phyloP scores from a whole-genome alignment of 2,113 vertebrate species.

The Podarcis muralis region DNA sequence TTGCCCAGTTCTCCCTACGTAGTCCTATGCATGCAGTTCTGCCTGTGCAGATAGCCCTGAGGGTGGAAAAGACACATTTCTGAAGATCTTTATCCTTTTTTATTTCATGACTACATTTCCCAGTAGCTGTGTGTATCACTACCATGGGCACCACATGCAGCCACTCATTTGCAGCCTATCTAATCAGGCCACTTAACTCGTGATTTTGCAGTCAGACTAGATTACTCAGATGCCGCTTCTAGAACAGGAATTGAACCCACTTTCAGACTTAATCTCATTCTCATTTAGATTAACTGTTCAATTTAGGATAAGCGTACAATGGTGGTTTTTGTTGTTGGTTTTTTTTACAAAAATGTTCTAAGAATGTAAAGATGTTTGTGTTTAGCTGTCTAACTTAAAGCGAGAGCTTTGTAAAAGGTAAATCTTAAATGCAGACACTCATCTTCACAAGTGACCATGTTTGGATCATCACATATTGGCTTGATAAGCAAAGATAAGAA shows the following conservation, averaged over 20 bases:
- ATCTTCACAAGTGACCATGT: no score
- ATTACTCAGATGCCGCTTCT: background rate
- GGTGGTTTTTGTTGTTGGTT: no score
- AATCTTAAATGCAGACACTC: no score
- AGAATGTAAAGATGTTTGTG: no score
- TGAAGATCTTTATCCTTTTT: background rate
- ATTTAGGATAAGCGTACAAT: no score
- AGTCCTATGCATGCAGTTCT: background rate
- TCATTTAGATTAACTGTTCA: no score
- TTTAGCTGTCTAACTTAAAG: no score
- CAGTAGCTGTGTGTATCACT: background rate
- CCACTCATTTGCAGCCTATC: background rate
- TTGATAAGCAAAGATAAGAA: no score
- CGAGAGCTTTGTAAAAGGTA: no score
- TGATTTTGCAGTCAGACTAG: background rate
- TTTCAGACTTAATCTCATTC: background rate
- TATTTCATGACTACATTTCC: background rate
- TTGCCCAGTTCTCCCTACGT: no score
- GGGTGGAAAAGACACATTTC: background rate
- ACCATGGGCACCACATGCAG: background rate
- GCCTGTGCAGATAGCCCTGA: background rate
- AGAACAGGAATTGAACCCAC: background rate
- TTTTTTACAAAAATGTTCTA: no score
- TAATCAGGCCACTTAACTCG: background rate
- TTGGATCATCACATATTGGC: no score